Conservation (phyloP, 1,140 invertebrate genomes). For the Zeugodacus cucurbitae region DNA sequence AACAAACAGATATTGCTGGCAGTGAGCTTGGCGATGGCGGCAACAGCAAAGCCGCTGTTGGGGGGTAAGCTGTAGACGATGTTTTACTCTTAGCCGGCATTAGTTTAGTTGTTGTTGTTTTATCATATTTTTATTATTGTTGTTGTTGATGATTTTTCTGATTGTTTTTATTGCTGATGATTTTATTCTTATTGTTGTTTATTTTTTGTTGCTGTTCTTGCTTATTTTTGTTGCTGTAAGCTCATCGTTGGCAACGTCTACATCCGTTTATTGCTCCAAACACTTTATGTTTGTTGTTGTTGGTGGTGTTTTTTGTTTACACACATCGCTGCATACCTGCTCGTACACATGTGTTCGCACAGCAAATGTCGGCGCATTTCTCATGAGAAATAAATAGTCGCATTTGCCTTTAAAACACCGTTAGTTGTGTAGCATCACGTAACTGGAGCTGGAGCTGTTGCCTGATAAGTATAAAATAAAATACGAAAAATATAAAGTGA, state of each 20-base stretch:
- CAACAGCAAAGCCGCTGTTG: neutral
- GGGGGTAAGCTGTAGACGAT: neutral
- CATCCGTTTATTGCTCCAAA: neutral
- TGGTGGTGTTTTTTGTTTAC: neutral
- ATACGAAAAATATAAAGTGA: neutral
- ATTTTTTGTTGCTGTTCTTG: neutral
- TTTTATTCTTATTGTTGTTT: neutral
- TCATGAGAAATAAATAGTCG: conserved; percentile 37
- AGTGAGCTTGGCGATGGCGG: neutral
- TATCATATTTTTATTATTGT: neutral
- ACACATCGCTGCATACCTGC: neutral
- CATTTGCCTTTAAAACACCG: conserved; percentile 10
- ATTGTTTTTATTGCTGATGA: neutral
- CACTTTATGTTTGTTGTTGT: neutral
- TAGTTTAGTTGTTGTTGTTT: neutral
- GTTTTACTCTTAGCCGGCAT: neutral
- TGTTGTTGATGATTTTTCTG: no score
- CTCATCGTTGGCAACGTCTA: neutral
- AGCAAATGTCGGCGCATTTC: neutral
- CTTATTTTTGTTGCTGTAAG: neutral
- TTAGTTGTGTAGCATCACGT: conserved; percentile 27
- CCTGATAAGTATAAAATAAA: neutral
- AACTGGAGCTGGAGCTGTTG: neutral
- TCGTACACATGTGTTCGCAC: neutral
- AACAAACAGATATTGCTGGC: neutral